These are phyloP conservation scores for Chamaetylas fuelleborni DNA, from an alignment of 2,113 vertebrate genomes.

Conservation along the genomic window DNA sequence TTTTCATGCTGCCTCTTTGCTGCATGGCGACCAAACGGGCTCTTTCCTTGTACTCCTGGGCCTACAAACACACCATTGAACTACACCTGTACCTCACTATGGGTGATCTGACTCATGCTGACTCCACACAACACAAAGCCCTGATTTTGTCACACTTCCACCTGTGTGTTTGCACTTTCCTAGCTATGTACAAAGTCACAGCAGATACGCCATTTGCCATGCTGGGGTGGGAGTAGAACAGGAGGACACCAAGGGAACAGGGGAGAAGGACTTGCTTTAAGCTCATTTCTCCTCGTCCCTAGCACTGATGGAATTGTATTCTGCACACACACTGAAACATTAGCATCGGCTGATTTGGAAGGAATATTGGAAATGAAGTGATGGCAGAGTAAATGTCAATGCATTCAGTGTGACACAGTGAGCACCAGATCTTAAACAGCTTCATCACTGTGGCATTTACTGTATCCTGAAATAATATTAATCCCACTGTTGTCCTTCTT, in stretches of 20 bases:
- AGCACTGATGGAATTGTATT: constrained; percentile 64
- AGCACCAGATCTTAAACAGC: constrained; percentile 82
- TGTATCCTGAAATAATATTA: constrained; percentile 84
- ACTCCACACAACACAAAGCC: background rate
- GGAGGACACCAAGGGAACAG: background rate
- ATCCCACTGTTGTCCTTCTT: constrained; percentile 82
- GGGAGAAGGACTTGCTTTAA: constrained; percentile 7
- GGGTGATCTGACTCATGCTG: background rate
- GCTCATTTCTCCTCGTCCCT: background rate
- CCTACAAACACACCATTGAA: background rate
- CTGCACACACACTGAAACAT: constrained; percentile 76
- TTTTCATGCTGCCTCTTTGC: background rate
- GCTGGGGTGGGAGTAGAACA: background rate
- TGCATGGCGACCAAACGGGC: fast-evolving
- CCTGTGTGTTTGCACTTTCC: background rate
- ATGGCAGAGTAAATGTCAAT: constrained; percentile 90
- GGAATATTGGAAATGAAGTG: constrained; percentile 84
- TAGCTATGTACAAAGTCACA: background rate
- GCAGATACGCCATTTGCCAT: background rate
- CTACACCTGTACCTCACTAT: background rate
- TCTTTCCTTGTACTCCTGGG: background rate
- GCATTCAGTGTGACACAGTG: constrained; percentile 83
- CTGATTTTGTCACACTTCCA: background rate
- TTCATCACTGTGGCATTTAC: constrained; percentile 84
- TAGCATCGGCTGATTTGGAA: constrained; percentile 81